Evolutionary conservation across 1,140 invertebrate species (phyloP).

Genomic region (Dufourea novaeangliae): DNA sequence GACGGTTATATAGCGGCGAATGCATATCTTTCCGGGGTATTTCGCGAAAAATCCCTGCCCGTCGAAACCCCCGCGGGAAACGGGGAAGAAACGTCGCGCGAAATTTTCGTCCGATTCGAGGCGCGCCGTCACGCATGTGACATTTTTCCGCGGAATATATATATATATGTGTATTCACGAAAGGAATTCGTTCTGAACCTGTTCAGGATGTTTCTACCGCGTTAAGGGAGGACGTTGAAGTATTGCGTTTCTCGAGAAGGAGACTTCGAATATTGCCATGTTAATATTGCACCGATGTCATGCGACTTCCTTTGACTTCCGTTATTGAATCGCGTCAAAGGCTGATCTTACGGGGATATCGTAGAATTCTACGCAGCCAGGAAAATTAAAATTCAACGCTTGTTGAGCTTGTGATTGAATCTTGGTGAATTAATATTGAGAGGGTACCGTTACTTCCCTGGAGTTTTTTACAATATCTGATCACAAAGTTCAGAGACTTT

Average conservation of each 20-base stretch:
- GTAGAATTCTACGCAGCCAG: neutral
- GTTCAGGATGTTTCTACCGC: neutral
- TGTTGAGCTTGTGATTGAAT: too few species aligned
- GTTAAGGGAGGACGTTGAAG: neutral
- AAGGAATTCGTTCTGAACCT: neutral
- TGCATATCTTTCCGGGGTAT: neutral
- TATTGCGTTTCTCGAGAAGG: neutral
- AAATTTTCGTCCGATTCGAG: constrained; percentile 17
- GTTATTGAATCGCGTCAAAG: neutral
- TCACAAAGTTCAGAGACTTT: too few species aligned
- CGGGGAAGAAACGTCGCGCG: neutral
- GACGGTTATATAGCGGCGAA: constrained; percentile 1
- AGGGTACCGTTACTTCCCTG: too few species aligned
- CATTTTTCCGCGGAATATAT: neutral
- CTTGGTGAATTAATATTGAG: neutral
- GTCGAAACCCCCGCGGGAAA: neutral
- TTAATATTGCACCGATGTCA: neutral
- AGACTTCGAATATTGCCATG: neutral
- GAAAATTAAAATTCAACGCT: neutral
- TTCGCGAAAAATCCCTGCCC: constrained; percentile 12
- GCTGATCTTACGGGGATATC: neutral
- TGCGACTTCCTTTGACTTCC: neutral
- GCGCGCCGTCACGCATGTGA: neutral
- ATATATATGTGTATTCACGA: neutral
- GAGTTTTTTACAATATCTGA: too few species aligned